Conservation (phyloP, 2,797 vertebrate species). For the Anguilla obscura region DNA sequence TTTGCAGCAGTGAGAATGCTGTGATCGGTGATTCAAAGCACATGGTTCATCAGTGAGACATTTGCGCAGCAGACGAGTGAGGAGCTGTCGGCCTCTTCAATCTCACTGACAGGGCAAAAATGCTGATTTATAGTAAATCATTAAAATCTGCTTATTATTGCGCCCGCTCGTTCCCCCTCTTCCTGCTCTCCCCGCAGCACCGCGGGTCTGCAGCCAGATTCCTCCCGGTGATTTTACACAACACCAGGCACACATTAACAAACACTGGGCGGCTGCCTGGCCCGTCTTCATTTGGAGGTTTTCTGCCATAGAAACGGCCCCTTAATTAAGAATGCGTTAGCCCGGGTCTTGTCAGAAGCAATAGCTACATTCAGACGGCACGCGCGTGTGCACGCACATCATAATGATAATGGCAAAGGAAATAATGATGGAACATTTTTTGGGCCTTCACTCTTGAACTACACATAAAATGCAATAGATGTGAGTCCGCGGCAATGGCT, state of each 20-base stretch:
- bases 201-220: conserved; percentile 71
- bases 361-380: conserved; percentile 60
- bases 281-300: conserved; percentile 79
- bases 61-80: conserved; percentile 85
- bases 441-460: neutral
- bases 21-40: conserved; percentile 84
- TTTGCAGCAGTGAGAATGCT: conserved; percentile 75
- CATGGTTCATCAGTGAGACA: conserved; percentile 85
- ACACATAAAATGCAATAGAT: neutral
- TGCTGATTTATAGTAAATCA: conserved; percentile 92
- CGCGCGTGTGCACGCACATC: conserved; percentile 31
- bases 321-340: conserved; percentile 76
- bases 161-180: conserved; percentile 78
- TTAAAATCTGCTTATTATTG: conserved; percentile 91
- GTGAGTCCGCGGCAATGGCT: neutral
- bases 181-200: conserved; percentile 76
- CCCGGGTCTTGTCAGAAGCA: conserved; percentile 68
- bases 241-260: conserved; percentile 80
- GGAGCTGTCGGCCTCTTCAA: conserved; percentile 85
- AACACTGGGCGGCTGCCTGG: conserved; percentile 66
- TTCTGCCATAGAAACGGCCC: conserved; percentile 70
- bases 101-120: conserved; percentile 89
- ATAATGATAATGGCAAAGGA: conserved; percentile 5
- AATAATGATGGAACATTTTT: conserved; percentile 21
- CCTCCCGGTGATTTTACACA: conserved; percentile 78